Base-by-base conservation (phyloP, 2,888 invertebrate genomes). In the Lysandra bellargus region DNA sequence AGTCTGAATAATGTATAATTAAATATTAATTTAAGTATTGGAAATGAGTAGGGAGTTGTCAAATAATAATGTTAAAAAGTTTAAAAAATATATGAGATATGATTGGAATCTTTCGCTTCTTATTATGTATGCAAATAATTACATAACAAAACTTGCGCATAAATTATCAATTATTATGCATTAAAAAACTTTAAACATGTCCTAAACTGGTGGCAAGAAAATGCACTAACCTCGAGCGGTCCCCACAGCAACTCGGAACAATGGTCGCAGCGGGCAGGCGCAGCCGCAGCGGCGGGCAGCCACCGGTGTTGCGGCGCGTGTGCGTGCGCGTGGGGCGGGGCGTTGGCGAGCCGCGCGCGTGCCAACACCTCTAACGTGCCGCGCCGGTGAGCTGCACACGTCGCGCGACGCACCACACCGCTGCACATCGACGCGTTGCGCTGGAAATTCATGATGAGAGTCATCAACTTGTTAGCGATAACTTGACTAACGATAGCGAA, bases 211-310 rank as follows among this genome's bases (percentile, higher is more conserved):
- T 53, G 17, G 30, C 7, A 33, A 44, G 9, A 6, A 9, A 0
- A 4, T 5, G 73, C 53, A 14, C 3, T 7, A 30, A 96, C 97
- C 95, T 97, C 97, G 79, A 98, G 97, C 79, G 98, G 98, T 17
- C 98, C 98, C 98, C 98, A 99, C 78, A 99, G 95, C 81, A 98
- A 95, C 88, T 97, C 97, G 57, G 97, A 96, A 92, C 99, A 99
- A 86, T 97, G 96, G 95, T 98, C 98, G 92, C 99, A 99, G 85
- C 98, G 97, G 89, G 97, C 97, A 89, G 98, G 98, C 88, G 98
- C 98, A 84, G 98, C 96, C 87, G 83, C 96, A 95, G 88, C 82
- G 95, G 92, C 98, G 98, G 91, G 97, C 97, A 83, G 97, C 96
- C 86, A 86, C 83, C 87, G 85, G 84, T 86, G 87, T 82, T 97